Conservation (phyloP, 2,888 invertebrate species). For the Lasius fuliginosus region DNA sequence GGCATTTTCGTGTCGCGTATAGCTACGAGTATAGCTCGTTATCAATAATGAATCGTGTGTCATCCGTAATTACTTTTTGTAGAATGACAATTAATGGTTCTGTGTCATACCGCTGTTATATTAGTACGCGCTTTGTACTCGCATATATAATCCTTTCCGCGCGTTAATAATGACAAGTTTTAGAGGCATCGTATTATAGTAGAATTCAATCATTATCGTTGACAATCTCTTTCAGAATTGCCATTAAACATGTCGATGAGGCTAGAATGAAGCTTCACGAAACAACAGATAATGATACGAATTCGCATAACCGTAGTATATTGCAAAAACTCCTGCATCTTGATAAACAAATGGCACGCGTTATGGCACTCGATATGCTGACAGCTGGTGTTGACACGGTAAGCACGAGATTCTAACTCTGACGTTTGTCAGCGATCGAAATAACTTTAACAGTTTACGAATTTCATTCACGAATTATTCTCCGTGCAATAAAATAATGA, state of each 20-base stretch:
- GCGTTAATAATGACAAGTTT: neutral
- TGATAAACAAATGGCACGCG: conserved; percentile 89
- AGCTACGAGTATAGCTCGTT: neutral
- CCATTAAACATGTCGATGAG: conserved; percentile 82
- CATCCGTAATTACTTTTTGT: conserved; percentile 7
- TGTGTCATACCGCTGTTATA: neutral
- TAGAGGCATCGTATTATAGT: neutral
- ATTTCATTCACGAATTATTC: neutral
- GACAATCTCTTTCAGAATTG: conserved; percentile 75
- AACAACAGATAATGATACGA: conserved; percentile 83
- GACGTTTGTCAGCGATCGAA: neutral
- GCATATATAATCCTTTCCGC: neutral
- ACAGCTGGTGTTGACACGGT: conserved; percentile 92
- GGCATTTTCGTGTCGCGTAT: neutral
- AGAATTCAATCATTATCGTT: neutral
- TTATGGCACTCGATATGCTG: conserved; percentile 91
- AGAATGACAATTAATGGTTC: neutral
- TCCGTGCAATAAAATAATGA: neutral
- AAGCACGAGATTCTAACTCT: conserved; percentile 73
- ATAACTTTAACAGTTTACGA: neutral
- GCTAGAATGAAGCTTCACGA: conserved; percentile 80
- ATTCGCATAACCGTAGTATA: conserved; percentile 87
- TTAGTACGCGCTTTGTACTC: neutral
- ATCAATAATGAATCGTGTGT: conserved; percentile 7
- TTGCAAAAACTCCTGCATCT: conserved; percentile 89